Percentiles rank a stretch among this genome's conserved stretches.
Conservation (phyloP, 2,888 invertebrate species). For the Leucoma salicis region DNA sequence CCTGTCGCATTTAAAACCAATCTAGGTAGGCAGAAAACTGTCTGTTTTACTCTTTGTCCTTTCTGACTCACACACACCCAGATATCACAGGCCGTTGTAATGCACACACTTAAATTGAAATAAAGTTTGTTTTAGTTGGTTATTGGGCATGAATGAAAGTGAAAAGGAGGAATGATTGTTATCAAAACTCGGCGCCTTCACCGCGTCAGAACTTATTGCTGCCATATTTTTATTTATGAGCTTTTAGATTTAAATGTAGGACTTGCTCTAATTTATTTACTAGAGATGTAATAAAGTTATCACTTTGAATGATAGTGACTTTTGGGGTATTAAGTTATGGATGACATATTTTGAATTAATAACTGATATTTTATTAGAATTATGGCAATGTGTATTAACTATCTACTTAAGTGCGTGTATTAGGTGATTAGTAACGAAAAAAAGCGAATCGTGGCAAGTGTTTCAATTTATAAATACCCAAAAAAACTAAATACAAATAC, state of each 20-base stretch:
- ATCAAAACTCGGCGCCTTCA: constrained; percentile 46
- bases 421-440: too few relatives aligned
- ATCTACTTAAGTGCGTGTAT: too few relatives aligned
- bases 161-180: constrained; percentile 68
- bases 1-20: background rate
- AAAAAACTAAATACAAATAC: too few relatives aligned
- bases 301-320: too few relatives aligned
- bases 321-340: too few relatives aligned
- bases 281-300: too few relatives aligned
- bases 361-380: too few relatives aligned
- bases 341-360: too few relatives aligned
- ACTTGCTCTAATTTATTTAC: too few relatives aligned
- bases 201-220: constrained; percentile 24
- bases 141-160: constrained; percentile 76
- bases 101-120: constrained; percentile 76
- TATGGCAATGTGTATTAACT: too few relatives aligned
- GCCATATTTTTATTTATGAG: constrained; percentile 29
- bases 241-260: constrained; percentile 17
- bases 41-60: constrained; percentile 47
- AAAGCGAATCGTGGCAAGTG: too few relatives aligned
- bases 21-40: constrained; percentile 15
- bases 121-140: constrained; percentile 81
- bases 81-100: constrained; percentile 42
- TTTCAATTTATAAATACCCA: too few relatives aligned
- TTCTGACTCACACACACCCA: constrained; percentile 68